Percentiles rank a stretch among this genome's conserved stretches.
Conservation (phyloP, 2,888 invertebrate genomes). For the Galeruca laticollis region DNA sequence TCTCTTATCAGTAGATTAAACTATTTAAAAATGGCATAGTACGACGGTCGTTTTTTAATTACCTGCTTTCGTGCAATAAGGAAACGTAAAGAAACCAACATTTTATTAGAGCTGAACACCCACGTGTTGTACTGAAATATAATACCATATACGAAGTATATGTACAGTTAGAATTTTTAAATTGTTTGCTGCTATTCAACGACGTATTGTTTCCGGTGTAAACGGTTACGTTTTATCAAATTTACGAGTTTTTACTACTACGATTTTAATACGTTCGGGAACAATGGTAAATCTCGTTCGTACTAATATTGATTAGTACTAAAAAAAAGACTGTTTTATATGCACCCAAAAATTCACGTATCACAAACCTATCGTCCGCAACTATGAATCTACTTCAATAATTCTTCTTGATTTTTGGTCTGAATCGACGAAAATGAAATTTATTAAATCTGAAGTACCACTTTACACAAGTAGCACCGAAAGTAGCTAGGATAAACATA, state of each 20-base stretch:
- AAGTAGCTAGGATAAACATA: too few species aligned
- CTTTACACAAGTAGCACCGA: too few species aligned
- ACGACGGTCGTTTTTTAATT: conserved; percentile 28
- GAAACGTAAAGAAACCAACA: conserved; percentile 38
- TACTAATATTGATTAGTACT: too few species aligned
- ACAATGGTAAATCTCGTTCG: conserved; percentile 23
- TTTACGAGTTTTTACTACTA: conserved; percentile 24
- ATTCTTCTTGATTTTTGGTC: too few species aligned
- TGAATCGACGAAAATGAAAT: too few species aligned
- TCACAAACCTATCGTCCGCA: too few species aligned
- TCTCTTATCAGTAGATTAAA: background rate
- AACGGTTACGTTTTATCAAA: conserved; percentile 4
- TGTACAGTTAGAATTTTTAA: conserved; percentile 39
- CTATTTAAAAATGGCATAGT: conserved; percentile 19
- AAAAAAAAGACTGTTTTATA: too few species aligned
- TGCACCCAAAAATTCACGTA: too few species aligned
- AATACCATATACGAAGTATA: conserved; percentile 47
- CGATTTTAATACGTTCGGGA: conserved; percentile 12
- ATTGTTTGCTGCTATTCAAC: conserved; percentile 46
- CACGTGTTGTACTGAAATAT: conserved; percentile 42
- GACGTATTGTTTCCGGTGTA: conserved; percentile 44
- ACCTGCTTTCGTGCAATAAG: conserved; percentile 40
- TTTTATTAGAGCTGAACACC: conserved; percentile 44
- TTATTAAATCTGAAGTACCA: too few species aligned
- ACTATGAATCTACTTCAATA: too few species aligned